Percentiles rank a stretch among this genome's conserved stretches.
Conservation (phyloP, 2,797 vertebrate species). For the Pipistrellus pygmaeus region DNA sequence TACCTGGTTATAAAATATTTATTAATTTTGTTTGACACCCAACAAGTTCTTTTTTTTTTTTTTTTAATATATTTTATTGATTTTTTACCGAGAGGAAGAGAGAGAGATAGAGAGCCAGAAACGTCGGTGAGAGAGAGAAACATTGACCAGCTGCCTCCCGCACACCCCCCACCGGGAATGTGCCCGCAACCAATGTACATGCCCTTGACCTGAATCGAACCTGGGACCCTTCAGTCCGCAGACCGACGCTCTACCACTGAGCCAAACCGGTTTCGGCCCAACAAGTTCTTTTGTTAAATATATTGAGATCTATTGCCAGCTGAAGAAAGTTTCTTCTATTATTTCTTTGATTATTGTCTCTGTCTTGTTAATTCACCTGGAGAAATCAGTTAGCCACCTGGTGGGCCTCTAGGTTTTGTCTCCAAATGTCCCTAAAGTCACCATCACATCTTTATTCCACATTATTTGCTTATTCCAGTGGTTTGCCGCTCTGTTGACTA, state of each 20-base stretch:
- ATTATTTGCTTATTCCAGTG: not conserved
- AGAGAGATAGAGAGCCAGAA: too few relatives aligned
- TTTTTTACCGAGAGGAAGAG: too few relatives aligned
- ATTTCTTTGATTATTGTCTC: not conserved
- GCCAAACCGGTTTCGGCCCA: too few relatives aligned
- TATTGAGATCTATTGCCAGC: not conserved
- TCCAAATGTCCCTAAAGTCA: not conserved
- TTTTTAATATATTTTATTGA: too few relatives aligned
- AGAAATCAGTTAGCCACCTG: not conserved
- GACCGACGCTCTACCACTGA: too few relatives aligned
- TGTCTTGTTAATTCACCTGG: not conserved
- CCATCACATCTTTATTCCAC: accelerated
- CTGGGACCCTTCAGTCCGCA: too few relatives aligned
- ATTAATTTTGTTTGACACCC: not conserved
- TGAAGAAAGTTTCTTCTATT: not conserved
- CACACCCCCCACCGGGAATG: too few relatives aligned
- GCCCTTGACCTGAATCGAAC: too few relatives aligned
- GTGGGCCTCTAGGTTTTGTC: not conserved
- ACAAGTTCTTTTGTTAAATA: not conserved
- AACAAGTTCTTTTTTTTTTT: accelerated
- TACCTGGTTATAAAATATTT: not conserved
- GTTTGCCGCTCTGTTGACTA: too few relatives aligned
- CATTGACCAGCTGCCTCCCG: too few relatives aligned
- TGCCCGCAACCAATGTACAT: too few relatives aligned
- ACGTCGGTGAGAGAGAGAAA: too few relatives aligned